phyloP scores from a whole-genome alignment of 2,797 vertebrate species.

The Fratercula arctica region DNA sequence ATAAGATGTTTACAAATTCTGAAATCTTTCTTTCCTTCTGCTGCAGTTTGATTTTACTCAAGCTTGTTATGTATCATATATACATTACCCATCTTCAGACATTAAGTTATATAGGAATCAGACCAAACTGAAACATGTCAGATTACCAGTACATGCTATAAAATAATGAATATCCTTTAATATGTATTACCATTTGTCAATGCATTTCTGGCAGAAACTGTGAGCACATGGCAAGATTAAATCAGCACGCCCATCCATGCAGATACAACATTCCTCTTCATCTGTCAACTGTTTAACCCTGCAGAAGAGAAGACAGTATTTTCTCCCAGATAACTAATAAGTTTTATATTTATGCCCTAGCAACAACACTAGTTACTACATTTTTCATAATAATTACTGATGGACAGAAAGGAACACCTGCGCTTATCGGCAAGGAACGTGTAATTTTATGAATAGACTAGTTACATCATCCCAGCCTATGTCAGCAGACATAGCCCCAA shows the following conservation, averaged over 20 bases:
- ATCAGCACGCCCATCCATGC: slow-evolving; percentile 95
- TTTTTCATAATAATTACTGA: not conserved
- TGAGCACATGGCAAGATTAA: slow-evolving; percentile 95
- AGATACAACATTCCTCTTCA: slow-evolving; percentile 98
- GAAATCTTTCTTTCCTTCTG: not conserved
- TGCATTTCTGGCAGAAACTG: slow-evolving; percentile 99
- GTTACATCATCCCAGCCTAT: not conserved
- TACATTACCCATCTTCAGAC: not conserved
- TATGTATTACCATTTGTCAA: slow-evolving; percentile 92
- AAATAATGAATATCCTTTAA: not conserved
- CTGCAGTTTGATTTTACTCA: not conserved
- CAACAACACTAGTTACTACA: not conserved
- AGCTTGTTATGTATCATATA: not conserved
- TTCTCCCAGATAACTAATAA: not conserved
- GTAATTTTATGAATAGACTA: not conserved
- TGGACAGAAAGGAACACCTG: not conserved
- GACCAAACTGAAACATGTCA: not conserved
- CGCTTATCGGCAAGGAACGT: not conserved
- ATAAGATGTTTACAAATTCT: not conserved
- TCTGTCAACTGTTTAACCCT: slow-evolving; percentile 97
- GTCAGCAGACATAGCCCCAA: not conserved
- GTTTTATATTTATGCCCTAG: not conserved
- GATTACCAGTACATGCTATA: not conserved
- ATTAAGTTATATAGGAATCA: not conserved
- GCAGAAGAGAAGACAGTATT: slow-evolving; percentile 37